phyloP scores from a whole-genome alignment of 2,797 vertebrate genomes.

The Enteromius mattozi region DNA sequence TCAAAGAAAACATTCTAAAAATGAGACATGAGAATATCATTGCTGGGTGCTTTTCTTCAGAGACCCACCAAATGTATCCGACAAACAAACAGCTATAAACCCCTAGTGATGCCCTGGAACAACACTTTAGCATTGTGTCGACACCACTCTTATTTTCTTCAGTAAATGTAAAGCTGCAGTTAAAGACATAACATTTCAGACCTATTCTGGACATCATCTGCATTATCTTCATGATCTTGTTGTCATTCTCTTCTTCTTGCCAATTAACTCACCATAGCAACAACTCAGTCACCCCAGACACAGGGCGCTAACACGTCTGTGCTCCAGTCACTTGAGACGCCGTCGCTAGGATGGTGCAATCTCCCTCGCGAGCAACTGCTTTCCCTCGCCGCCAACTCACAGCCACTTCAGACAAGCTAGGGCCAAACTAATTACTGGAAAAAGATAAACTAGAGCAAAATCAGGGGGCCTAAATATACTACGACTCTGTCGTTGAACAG shows the following conservation, averaged over 20 bases:
- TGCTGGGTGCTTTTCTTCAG: neutral
- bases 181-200: neutral
- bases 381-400: constrained; percentile 52
- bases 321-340: constrained; percentile 39
- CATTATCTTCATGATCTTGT: constrained; percentile 25
- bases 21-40: neutral
- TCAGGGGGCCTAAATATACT: neutral
- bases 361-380: constrained; percentile 43
- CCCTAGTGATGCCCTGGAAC: neutral
- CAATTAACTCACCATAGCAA: constrained; percentile 50
- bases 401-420: constrained; percentile 13
- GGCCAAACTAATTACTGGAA: constrained; percentile 9
- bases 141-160: neutral
- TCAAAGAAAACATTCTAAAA: neutral
- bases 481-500: neutral
- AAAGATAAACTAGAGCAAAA: constrained; percentile 30
- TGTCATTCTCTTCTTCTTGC: constrained; percentile 20
- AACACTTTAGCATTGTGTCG: neutral
- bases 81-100: neutral
- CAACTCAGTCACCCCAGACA: constrained; percentile 21
- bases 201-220: constrained; percentile 18
- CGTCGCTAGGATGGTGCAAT: constrained; percentile 63
- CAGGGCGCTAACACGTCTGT: constrained; percentile 26
- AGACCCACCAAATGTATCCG: neutral
- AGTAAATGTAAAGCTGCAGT: neutral